phyloP scores from a whole-genome alignment of 2,888 invertebrate species.

The Nebria salina region DNA sequence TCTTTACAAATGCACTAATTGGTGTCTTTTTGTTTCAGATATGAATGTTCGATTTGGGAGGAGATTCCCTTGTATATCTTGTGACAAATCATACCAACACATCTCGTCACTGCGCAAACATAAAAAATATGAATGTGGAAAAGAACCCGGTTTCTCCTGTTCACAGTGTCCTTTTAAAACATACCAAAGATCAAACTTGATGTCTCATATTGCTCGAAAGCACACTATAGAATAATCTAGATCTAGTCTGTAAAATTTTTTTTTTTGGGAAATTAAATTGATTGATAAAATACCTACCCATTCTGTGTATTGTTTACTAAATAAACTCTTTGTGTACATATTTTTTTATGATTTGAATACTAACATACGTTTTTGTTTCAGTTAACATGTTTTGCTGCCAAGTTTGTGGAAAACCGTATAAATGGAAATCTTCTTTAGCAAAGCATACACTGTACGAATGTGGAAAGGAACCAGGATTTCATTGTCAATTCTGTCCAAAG shows the following conservation, averaged over 20 bases:
- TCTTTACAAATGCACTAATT: conserved; percentile 45
- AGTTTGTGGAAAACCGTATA: conserved; percentile 78
- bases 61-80: conserved; percentile 70
- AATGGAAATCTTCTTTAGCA: conserved; percentile 74
- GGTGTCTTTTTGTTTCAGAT: conserved; percentile 7
- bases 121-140: conserved; percentile 76
- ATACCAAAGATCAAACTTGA: conserved; percentile 23
- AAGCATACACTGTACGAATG: conserved; percentile 80
- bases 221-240: neutral
- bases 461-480: conserved; percentile 60
- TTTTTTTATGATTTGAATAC: conserved; percentile 14
- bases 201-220: conserved; percentile 18
- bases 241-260: neutral
- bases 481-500: conserved; percentile 49
- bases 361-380: neutral
- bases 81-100: conserved; percentile 79
- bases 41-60: neutral
- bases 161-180: conserved; percentile 27
- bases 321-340: neutral
- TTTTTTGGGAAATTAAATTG: neutral
- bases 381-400: neutral
- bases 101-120: conserved; percentile 77
- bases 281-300: neutral
- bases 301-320: neutral
- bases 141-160: conserved; percentile 56